Evolutionary conservation across 2,113 vertebrate species (phyloP), one percentile per base, ranked within the genome.

Genomic region (Sturnira hondurensis): DNA sequence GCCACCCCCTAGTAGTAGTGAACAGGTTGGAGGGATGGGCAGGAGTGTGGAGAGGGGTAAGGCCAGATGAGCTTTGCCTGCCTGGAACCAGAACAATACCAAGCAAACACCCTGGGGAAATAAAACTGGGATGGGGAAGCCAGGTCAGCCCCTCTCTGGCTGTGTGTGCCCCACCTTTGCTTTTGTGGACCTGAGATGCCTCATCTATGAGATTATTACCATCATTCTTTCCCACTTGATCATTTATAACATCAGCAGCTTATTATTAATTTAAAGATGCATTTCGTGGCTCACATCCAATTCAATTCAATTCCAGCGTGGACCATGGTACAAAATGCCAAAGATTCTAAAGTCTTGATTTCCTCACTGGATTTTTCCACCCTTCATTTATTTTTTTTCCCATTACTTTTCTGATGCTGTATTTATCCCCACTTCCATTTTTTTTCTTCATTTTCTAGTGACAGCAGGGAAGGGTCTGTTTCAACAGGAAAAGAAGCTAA

Each of bases 181-280:
- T 63, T 76, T 36, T 54, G 74, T 36, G 45, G 28, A 54, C 84
- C 92, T 17, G n/a, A 31, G 76, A 71, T 24, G 70, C 58, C 15
- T 67, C 80, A 28, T 28, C 52, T 61, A 3, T 20, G 16, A 11
- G 67, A 88, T 61, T 12, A 91, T 9, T 36, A 28, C 41, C 68
- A 5, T 38, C n/a, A 14, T 43, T 78, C 45, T 77, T 86, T 86
- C 63, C 73, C 70, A 65, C 47, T 71, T 12, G 76, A 45, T 89
- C 73, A 77, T 96, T 36, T 97, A 67, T 87, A 63, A 77, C 13
- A 92, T n/a, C 74, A 73, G 87, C 38, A 92, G 28, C 12, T 20
- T 7, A 26, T 89, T 93, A 84, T 71, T 93, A 85, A 96, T 78
- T 70, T 93, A 90, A 93, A 90, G 65, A 95, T 94, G 36, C 17